Evolutionary conservation across 2,113 vertebrate species (phyloP).

Genomic region (Colossoma macropomum): DNA sequence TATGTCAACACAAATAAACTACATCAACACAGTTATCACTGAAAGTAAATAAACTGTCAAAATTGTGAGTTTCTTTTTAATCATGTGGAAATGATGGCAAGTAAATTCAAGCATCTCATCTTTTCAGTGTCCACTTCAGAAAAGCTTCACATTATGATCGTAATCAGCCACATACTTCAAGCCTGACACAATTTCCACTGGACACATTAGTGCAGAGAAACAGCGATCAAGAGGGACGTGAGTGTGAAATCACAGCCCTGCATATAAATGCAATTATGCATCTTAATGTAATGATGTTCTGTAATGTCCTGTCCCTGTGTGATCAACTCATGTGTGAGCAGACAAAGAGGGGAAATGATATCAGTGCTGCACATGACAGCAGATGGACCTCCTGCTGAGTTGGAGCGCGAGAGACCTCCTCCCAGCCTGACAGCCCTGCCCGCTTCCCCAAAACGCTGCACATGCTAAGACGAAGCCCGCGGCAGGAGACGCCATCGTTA

Average conservation of each 20-base stretch:
- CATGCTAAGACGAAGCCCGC: not conserved
- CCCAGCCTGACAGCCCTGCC: not conserved
- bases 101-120: too few relatives aligned
- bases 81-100: too few relatives aligned
- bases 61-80: too few relatives aligned
- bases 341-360: not conserved
- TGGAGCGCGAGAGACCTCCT: not conserved
- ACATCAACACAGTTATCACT: too few relatives aligned
- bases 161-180: too few relatives aligned
- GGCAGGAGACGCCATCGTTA: not conserved
- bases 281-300: not conserved
- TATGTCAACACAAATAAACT: too few relatives aligned
- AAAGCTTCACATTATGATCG: too few relatives aligned
- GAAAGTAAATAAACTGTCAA: too few relatives aligned
- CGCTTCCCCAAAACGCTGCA: not conserved
- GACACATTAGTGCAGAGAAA: too few relatives aligned
- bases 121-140: too few relatives aligned
- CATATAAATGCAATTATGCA: not conserved
- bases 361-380: not conserved
- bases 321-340: conserved; percentile 3
- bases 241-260: not conserved
- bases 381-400: conserved; percentile 11
- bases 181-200: too few relatives aligned
- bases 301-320: not conserved
- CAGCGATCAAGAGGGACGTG: too few relatives aligned